These are phyloP conservation scores for Hippocampus kuda DNA, from an alignment of 2,797 vertebrate species.

Conservation along the genomic window DNA sequence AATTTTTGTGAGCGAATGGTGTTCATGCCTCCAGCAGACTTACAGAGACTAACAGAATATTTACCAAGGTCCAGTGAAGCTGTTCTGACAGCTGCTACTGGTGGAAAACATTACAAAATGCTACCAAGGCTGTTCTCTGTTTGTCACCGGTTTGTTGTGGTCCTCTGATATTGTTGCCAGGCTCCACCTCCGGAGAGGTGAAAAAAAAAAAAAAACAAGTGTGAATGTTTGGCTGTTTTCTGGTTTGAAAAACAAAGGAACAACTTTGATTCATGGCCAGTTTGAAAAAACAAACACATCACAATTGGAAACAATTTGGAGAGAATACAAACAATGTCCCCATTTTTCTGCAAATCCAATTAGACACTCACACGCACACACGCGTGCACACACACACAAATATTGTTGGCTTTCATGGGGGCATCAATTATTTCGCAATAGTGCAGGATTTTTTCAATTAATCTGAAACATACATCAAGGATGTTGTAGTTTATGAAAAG, in stretches of 20 bases:
- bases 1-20: not conserved
- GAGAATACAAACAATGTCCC: constrained; percentile 33
- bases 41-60: not conserved
- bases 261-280: constrained; percentile 37
- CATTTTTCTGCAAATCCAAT: constrained; percentile 43
- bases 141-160: constrained; percentile 30
- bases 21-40: not conserved
- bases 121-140: not conserved
- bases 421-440: constrained; percentile 18
- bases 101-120: not conserved
- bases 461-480: not conserved
- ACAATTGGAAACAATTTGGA: constrained; percentile 47
- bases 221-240: not conserved
- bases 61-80: constrained; percentile 1
- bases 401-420: constrained; percentile 26
- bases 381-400: constrained; percentile 25
- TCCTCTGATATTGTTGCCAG: constrained; percentile 42
- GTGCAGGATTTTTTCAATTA: not conserved
- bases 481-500: no score
- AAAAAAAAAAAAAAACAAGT: constrained; percentile 14
- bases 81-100: not conserved
- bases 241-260: constrained; percentile 11
- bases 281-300: constrained; percentile 37
- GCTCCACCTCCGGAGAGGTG: constrained; percentile 35
- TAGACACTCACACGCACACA: constrained; percentile 20